These are phyloP conservation scores for Drosophila triauraria DNA, from an alignment of 1,140 invertebrate species.

Conservation along the genomic window DNA sequence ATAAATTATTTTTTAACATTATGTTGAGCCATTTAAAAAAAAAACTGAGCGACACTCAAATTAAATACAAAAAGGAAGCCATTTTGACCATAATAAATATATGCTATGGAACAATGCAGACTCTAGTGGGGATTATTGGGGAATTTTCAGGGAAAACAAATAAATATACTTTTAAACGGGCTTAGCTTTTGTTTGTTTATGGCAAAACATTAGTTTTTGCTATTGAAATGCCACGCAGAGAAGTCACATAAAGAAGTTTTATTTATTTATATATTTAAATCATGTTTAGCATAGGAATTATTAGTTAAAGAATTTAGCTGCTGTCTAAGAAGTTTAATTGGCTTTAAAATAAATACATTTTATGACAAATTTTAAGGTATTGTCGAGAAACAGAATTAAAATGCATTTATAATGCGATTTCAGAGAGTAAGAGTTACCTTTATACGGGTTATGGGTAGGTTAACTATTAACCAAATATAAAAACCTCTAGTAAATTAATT, in stretches of 20 bases:
- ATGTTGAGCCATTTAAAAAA: constrained; percentile 1
- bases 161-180: constrained; percentile 24
- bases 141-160: constrained; percentile 20
- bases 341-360: background rate
- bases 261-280: background rate
- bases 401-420: too few relatives aligned
- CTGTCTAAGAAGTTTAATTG: background rate
- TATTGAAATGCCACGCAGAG: background rate
- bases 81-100: constrained; percentile 9
- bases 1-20: constrained; percentile 23
- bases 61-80: constrained; percentile 4
- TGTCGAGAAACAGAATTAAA: background rate
- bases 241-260: background rate
- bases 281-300: background rate
- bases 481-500: too few relatives aligned
- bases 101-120: constrained; percentile 1
- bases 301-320: background rate
- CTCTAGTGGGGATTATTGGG: constrained; percentile 14
- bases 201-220: background rate
- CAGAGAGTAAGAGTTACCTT: too few relatives aligned
- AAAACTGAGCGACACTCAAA: constrained; percentile 3
- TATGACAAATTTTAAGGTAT: background rate
- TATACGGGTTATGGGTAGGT: too few relatives aligned
- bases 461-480: too few relatives aligned
- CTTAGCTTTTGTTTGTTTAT: constrained; percentile 14